A percentile compares a stretch with the other conserved stretches of the same genome.
These are phyloP conservation scores for Hydropsyche betteni DNA, from an alignment of 2,888 invertebrate genomes.

Conservation along the genomic window DNA sequence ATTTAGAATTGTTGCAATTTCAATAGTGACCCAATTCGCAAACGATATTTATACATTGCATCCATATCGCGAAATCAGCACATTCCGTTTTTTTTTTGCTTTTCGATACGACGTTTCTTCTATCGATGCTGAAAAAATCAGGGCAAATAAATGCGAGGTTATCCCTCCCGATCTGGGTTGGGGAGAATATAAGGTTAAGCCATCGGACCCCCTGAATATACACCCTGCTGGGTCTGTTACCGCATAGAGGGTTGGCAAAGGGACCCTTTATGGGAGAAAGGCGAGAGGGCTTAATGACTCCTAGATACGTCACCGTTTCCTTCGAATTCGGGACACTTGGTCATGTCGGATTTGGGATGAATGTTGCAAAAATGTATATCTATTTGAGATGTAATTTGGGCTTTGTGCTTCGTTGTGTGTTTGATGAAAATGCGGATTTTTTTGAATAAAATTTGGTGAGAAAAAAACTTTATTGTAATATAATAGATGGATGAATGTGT, in stretches of 20 bases:
- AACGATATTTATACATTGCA: no score
- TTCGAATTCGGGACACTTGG: conserved; percentile 15
- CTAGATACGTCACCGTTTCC: conserved; percentile 7
- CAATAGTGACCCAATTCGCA: no score
- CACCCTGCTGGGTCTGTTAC: conserved; percentile 21
- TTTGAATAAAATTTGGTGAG: no score
- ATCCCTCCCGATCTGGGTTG: conserved; percentile 11
- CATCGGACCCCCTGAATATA: conserved; percentile 1
- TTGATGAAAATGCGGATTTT: no score
- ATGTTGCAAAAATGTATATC: not conserved
- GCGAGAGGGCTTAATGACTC: conserved; percentile 23
- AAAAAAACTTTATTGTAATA: no score
- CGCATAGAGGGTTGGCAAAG: conserved; percentile 23
- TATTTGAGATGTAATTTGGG: no score
- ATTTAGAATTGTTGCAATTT: no score
- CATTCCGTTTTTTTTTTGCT: no score
- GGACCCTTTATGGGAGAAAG: not conserved
- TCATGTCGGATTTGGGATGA: conserved; percentile 5
- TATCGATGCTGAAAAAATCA: conserved; percentile 16
- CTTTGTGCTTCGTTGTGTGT: no score
- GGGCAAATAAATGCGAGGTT: conserved; percentile 25
- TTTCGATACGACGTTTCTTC: not conserved
- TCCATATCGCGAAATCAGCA: no score
- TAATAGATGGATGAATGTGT: no score
- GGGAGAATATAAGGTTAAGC: conserved; percentile 8